Conservation (phyloP, 2,797 vertebrate species). For the Chelmon rostratus region DNA sequence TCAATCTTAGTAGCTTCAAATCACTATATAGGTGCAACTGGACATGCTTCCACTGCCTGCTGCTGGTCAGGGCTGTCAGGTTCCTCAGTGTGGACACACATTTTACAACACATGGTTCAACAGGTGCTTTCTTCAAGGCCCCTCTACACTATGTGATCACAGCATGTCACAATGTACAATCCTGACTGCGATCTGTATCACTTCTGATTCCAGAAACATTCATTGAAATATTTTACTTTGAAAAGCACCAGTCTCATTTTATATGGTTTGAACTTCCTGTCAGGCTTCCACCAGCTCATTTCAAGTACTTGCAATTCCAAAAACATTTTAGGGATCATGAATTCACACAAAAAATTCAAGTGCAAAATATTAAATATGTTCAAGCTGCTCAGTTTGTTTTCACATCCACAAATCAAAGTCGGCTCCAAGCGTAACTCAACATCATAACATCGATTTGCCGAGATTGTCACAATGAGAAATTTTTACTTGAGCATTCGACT, state of each 20-base stretch:
- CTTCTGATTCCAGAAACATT: neutral
- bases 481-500: no score
- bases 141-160: neutral
- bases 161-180: neutral
- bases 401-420: neutral
- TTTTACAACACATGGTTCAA: neutral
- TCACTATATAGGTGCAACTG: neutral
- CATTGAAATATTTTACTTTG: neutral
- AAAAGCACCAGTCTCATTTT: neutral
- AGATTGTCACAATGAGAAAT: no score
- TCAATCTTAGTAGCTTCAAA: constrained; percentile 12
- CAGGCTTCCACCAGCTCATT: neutral
- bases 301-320: neutral
- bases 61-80: neutral
- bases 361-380: neutral
- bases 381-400: neutral
- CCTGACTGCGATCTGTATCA: neutral
- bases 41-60: neutral
- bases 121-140: neutral
- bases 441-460: neutral
- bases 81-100: constrained; percentile 6
- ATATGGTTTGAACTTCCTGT: neutral
- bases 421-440: no score
- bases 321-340: neutral
- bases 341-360: neutral